Evolutionary conservation across 2,797 vertebrate species (phyloP), one percentile per base, ranked within the genome.

Genomic region (Pagetopsis macropterus): DNA sequence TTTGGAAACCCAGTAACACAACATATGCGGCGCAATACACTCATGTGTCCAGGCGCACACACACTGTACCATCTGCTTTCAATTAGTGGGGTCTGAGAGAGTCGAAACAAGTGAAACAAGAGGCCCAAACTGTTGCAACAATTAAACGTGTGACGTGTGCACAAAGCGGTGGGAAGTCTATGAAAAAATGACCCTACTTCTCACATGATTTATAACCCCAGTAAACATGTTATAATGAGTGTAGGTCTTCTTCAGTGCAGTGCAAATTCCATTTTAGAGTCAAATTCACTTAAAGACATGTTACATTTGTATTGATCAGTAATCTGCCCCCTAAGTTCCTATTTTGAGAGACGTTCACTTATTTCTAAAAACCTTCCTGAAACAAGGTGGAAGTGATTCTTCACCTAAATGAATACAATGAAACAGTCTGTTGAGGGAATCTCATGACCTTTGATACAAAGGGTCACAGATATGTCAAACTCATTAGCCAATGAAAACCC

Each of bases 11-110:
- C 19, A 43, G 54, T 9, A 69, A 66, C 60, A 61, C 60, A 83
- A 60, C 71, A 79, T 57, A 73, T 56, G 72, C 40, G 31, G 17
- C 0, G 15, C 48, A 67, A 51, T 50, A 37, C 0, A 43, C 64
- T 52, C 45, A 31, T 79, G 74, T 58, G 54, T 76, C 46, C 44
- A 31, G 41, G 23, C 43, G 21, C 76, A n/a, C 63, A 41, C 14
- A 41, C 14, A 37, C 14, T 3, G n/a, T 2, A 40, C 67, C 75
- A 72, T 84, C 81, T 80, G 64, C 59, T 70, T 65, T 65, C 8
- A 9, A 54, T 46, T 11, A 33, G 44, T 44, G 17, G 41, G 19
- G 50, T 71, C 8, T 31, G 10, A 1, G 13, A 65, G 44, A 46
- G 44, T 41, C 33, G 63, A 66, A 45, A 13, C 5, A 17, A 50